Base-by-base conservation (phyloP, 2,797 vertebrate genomes). In the Spinibarbus caldwelli region DNA sequence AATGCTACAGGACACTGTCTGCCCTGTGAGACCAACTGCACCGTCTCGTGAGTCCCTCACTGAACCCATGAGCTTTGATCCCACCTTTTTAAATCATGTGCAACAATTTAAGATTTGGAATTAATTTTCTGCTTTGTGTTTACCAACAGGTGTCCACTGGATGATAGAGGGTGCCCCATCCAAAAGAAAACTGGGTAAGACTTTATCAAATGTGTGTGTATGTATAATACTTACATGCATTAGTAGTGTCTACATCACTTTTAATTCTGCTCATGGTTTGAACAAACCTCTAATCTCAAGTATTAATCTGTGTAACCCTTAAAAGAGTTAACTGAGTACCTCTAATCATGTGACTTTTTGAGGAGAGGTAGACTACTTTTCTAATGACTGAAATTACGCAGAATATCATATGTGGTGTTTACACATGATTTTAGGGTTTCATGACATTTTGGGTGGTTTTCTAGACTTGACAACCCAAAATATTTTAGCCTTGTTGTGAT, bases 1-100 rank as follows among this genome's bases (percentile, higher is more conserved):
- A 97, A 99, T 0, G 95, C 95, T 1, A 95, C 96, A 0, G 92
- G 95, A 15, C 90, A 95, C 73, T 99, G 98, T 90, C 95, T 97
- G 89, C 91, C 94, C 5, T 99, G 98, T 88, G 95, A 95, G 85
- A 96, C 93, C 92, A 99, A 98, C 95, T 99, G 98, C 92, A 97
- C 96, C 0, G 95, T 96, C 88, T 96, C 96, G 98, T 99, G 93
- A 97, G 97, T 96, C 23, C 31, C 62, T 59, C 21, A 0, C 26
- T 68, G 23, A 36, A 2, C 45, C 10, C 7, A 29, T 31, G 45
- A 12, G 14, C 34, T 6, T 2, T 41, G 8, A 67, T 67, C n/a
- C 31, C 15, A 66, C 1, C 26, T 31, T 6, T 72, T 23, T 34
- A 59, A 8, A 41, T 57, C 14, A 5, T 72, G 6, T 64, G 5